Percentiles rank a stretch among this genome's conserved stretches.
phyloP scores from a whole-genome alignment of 2,797 vertebrate species.

The Enteromius argenteus region DNA sequence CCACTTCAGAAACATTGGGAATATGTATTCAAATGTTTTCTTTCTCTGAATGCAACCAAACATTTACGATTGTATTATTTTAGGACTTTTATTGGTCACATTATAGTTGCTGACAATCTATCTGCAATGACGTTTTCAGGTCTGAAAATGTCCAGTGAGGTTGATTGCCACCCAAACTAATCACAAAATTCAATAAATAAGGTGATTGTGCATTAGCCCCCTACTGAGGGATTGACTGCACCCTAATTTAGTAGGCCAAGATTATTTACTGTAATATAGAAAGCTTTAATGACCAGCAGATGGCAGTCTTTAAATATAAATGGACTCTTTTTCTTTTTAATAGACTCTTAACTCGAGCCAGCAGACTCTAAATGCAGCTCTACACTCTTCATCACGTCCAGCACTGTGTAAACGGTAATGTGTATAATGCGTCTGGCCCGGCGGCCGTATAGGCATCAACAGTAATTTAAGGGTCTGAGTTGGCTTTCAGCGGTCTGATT shows the following conservation, averaged over 20 bases:
- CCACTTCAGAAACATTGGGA: neutral
- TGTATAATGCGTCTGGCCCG: neutral
- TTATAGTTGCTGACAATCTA: neutral
- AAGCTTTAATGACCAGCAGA: slow-evolving; percentile 49
- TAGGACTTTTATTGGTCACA: neutral
- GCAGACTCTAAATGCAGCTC: neutral
- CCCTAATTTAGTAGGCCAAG: neutral
- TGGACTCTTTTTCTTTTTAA: neutral
- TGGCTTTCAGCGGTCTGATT: slow-evolving; percentile 5
- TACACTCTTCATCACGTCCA: slow-evolving; percentile 1
- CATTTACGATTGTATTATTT: neutral
- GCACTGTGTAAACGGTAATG: neutral
- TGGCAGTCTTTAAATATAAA: slow-evolving; percentile 49
- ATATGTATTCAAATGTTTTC: neutral
- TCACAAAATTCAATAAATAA: neutral
- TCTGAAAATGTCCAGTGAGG: neutral
- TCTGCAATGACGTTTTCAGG: neutral
- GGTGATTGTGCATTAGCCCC: neutral
- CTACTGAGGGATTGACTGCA: neutral
- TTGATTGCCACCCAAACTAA: neutral
- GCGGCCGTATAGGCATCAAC: neutral
- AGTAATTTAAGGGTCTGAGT: slow-evolving; percentile 5
- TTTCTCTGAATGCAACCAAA: neutral
- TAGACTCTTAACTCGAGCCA: neutral
- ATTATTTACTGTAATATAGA: neutral